phyloP scores from a whole-genome alignment of 2,113 vertebrate species.

The Corythornis madagascariensis region DNA sequence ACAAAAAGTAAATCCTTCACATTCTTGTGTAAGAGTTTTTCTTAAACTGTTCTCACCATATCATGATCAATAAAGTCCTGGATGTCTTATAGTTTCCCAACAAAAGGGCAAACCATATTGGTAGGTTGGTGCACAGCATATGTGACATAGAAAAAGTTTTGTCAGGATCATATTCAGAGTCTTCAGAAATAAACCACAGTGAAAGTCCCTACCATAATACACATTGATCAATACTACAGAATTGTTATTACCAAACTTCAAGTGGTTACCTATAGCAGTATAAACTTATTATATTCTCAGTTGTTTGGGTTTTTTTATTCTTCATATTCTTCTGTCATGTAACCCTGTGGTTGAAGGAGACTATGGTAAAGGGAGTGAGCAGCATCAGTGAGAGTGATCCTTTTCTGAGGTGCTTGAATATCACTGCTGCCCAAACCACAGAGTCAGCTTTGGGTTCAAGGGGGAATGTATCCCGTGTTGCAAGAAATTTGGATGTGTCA shows the following conservation, averaged over 20 bases:
- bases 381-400: fast-evolving
- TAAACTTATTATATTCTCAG: background rate
- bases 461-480: fast-evolving
- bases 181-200: background rate
- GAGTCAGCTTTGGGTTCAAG: background rate
- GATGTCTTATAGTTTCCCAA: background rate
- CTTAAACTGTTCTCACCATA: background rate
- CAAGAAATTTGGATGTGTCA: background rate
- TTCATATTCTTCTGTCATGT: background rate
- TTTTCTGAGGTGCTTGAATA: background rate
- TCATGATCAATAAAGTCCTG: background rate
- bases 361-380: background rate
- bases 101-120: background rate
- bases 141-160: background rate
- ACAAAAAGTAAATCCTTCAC: background rate
- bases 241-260: background rate
- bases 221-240: background rate
- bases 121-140: background rate
- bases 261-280: background rate
- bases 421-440: background rate
- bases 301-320: background rate
- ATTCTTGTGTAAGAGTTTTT: background rate
- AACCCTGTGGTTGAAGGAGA: background rate
- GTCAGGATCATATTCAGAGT: background rate
- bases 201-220: background rate